Base-by-base conservation (phyloP, 2,888 invertebrate genomes). In the Panopea generosa region DNA sequence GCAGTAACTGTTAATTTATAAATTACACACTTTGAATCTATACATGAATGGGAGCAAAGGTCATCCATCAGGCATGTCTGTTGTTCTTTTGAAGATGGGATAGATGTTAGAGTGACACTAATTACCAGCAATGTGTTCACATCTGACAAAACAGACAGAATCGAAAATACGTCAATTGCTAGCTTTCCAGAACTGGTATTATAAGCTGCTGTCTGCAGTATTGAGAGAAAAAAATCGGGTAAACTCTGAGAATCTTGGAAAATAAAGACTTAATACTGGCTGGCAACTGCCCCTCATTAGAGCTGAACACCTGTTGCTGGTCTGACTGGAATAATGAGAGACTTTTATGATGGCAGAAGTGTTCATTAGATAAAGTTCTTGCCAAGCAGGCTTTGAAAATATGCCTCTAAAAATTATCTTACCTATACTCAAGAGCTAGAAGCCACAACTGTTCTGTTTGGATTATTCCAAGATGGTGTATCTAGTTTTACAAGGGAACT, bases 321-420 rank as follows among this genome's bases (percentile, higher is more conserved):
- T 52, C 68, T 68, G 68, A 4, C 33, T 33, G 24, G 29, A 50
- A 70, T 70, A 63, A 70, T 57, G 70, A 62, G 62, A 62, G 70
- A 70, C 57, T 63, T 70, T 70, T 70, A 70, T 62, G 63, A 62
- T 70, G 55, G 49, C 70, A 63, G 70, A 70, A 70, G 52, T 62
- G 63, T 49, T 56, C 47, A 27, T 16, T 49, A 57, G 70, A 70
- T 70, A 70, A 40, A 47, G 20, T 9, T 40, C 55, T 33, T 70
- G 70, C 70, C 70, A 70, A 63, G 26, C 33, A 33, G 26, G 26
- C 18, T 27, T 18, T 16, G n/a, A 20, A 47, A 47, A 18, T 47
- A n/a, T 47, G 47, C n/a, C 47, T 47, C 16, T 20, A 33, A 7
- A 33, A 33, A 4, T 33, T 4, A 33, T 33, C 33, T 33, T 33